Evolutionary conservation across 2,113 vertebrate species (phyloP), one percentile per base, ranked within the genome.

Genomic region (Saccopteryx bilineata): DNA sequence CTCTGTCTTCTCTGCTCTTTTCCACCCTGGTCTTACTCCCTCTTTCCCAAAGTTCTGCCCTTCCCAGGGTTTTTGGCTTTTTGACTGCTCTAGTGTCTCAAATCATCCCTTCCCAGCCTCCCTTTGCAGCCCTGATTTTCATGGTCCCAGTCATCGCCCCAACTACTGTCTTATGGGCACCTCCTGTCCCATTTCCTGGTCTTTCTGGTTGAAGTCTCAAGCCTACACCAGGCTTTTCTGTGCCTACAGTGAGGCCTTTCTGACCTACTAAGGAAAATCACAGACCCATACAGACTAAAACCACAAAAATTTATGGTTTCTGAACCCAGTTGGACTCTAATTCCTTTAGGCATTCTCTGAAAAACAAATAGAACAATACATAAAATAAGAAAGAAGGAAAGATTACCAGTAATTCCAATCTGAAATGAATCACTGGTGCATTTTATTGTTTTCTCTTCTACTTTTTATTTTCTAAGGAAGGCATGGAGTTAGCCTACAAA

Each of bases 351-450:
- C 60, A 28, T 28, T 66, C 75, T 75, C 54, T 33, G 72, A 81
- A 78, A 85, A 75, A 87, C 28, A 63, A 68, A 56, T 9, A 1
- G 11, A 56, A 23, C 31, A 6, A 48, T 33, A 52, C 28, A 58
- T 39, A 79, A 78, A 92, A 78, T 33, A 65, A 91, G 80, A 26
- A 89, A 66, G 46, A 80, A 86, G 56, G 24, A 69, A 80, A 24
- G n/a, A 52, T 18, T 83, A 28, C 56, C 17, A 50, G 33, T 31
- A 26, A 69, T 91, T 68, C 54, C n/a, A 83, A 46, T 46, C 26
- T 48, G 26, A 86, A 13, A 84, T 39, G n/a, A 78, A 56, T 76
- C 14, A 13, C 56, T 82, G 18, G 33, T 63, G 28, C 24, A 26
- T 74, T 86, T 92, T 60, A 39, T 39, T 88, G 21, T 56, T 91